phyloP scores from a whole-genome alignment of 2,888 invertebrate genomes.

The Glyphotaelius pellucidus region DNA sequence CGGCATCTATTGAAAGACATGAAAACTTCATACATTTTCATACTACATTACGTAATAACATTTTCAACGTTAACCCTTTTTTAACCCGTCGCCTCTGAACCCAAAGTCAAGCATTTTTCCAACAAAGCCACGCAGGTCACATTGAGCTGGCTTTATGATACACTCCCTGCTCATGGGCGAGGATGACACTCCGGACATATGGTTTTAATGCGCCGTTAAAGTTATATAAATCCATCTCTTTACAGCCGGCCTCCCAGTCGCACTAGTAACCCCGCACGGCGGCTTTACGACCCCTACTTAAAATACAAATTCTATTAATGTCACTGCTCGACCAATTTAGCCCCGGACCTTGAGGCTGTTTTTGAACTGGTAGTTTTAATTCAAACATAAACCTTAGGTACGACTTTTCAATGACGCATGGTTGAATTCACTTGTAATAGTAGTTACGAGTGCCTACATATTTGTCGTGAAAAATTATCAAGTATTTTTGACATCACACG shows the following conservation, averaged over 20 bases:
- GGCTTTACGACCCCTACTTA: constrained; percentile 26
- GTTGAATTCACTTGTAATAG: no score
- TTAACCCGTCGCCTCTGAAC: neutral
- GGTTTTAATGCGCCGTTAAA: constrained; percentile 32
- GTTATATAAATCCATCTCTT: constrained; percentile 41
- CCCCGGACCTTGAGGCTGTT: neutral
- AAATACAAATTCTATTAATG: neutral
- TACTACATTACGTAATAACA: no score
- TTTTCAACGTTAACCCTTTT: neutral
- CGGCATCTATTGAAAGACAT: no score
- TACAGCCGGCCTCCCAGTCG: neutral
- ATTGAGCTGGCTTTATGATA: neutral
- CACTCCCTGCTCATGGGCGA: neutral
- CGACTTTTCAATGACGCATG: neutral
- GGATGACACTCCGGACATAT: neutral
- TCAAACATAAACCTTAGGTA: neutral
- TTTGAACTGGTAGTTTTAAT: neutral
- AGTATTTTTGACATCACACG: no score
- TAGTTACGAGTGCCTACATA: no score
- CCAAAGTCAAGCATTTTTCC: neutral
- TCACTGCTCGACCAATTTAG: neutral
- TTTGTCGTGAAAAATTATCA: no score
- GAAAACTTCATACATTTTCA: no score
- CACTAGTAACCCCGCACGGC: neutral
- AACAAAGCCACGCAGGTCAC: neutral